These are phyloP conservation scores for Drosophila setifemur DNA, from an alignment of 1,140 invertebrate species.

Conservation along the genomic window DNA sequence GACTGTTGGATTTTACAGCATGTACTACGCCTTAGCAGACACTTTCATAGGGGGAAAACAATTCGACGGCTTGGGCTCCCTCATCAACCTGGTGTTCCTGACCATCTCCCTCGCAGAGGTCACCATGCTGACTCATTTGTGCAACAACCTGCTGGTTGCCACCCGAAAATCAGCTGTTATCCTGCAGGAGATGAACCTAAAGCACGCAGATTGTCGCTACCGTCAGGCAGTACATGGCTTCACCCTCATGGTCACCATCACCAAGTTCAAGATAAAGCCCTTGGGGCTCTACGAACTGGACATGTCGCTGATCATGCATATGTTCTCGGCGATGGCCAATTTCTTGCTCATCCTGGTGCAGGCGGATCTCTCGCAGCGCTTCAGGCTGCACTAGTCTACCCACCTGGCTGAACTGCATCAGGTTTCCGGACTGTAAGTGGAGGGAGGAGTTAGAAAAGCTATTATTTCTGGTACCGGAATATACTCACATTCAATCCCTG, in stretches of 20 bases:
- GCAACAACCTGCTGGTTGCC: conserved; percentile 41
- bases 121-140: conserved; percentile 42
- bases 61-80: conserved; percentile 61
- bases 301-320: conserved; percentile 46
- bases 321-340: conserved; percentile 48
- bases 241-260: conserved; percentile 40
- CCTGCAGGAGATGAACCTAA: conserved; percentile 51
- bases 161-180: conserved; percentile 38
- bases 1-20: conserved; percentile 61
- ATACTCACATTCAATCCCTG: conserved; percentile 72
- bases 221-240: conserved; percentile 54
- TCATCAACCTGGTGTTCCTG: conserved; percentile 66
- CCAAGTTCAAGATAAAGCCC: conserved; percentile 61
- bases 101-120: conserved; percentile 64
- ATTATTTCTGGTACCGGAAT: neutral
- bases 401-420: conserved; percentile 81
- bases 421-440: conserved; percentile 67
- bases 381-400: conserved; percentile 20
- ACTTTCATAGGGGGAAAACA: conserved; percentile 48
- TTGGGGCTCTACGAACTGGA: conserved; percentile 63
- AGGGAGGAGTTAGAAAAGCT: neutral
- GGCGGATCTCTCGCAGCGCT: conserved; percentile 54
- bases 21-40: conserved; percentile 66
- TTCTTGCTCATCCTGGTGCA: conserved; percentile 60
- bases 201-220: conserved; percentile 56